Percentiles rank a stretch among this genome's conserved stretches.
Evolutionary conservation across 2,113 vertebrate species (phyloP).

Genomic region (Cephalopholis sonnerati): DNA sequence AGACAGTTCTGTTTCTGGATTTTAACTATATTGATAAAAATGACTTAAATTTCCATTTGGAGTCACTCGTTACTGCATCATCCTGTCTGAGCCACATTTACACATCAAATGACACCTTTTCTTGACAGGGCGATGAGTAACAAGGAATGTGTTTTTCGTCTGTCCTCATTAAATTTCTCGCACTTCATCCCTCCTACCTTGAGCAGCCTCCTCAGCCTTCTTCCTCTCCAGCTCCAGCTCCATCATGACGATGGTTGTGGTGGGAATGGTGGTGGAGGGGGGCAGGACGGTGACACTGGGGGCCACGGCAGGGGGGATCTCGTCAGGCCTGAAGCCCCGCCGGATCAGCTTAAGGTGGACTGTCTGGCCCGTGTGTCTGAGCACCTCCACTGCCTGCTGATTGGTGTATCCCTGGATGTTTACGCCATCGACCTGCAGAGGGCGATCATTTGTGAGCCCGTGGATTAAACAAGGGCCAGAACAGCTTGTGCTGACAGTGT

Average conservation of each 20-base stretch:
- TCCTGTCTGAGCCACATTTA: slow-evolving; percentile 24
- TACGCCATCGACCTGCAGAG: slow-evolving; percentile 91
- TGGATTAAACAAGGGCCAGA: slow-evolving; percentile 23
- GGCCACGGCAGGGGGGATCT: slow-evolving; percentile 58
- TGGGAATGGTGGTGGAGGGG: slow-evolving; percentile 49
- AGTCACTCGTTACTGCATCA: slow-evolving; percentile 11
- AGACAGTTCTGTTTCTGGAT: background rate
- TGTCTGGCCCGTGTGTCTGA: slow-evolving; percentile 92
- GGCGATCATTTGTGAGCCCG: slow-evolving; percentile 26
- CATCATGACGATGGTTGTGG: slow-evolving; percentile 54
- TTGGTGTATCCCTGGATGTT: slow-evolving; percentile 97
- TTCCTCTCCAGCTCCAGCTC: slow-evolving; percentile 76
- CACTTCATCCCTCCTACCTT: slow-evolving; percentile 62
- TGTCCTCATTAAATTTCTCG: slow-evolving; percentile 38
- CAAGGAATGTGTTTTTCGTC: slow-evolving; percentile 14
- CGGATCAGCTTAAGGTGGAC: slow-evolving; percentile 92
- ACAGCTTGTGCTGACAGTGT: background rate
- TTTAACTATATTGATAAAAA: slow-evolving; percentile 18
- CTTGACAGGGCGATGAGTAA: slow-evolving; percentile 30
- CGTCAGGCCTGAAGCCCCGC: slow-evolving; percentile 86
- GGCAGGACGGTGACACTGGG: slow-evolving; percentile 48
- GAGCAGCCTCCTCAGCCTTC: slow-evolving; percentile 43
- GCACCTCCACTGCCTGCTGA: slow-evolving; percentile 96
- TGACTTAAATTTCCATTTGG: slow-evolving; percentile 16
- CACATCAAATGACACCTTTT: slow-evolving; percentile 45